Conservation (phyloP, 2,113 vertebrate species). For the Neodon shergylaensis region DNA sequence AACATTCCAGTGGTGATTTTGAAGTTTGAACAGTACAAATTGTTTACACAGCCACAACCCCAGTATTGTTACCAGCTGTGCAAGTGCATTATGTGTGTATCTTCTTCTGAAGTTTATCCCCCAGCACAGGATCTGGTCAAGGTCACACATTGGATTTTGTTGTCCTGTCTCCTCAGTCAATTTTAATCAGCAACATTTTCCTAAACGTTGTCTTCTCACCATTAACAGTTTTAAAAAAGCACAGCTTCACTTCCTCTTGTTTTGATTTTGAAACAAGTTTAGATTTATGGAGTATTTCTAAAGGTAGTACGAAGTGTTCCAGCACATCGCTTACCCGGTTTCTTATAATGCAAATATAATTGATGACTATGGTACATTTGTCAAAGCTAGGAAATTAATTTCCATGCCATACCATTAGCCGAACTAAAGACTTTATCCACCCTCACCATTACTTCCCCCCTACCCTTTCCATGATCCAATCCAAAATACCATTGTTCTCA, state of each 20-base stretch:
- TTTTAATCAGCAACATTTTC: not conserved
- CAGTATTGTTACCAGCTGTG: not conserved
- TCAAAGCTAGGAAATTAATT: not conserved
- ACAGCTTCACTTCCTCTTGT: not conserved
- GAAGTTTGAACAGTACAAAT: not conserved
- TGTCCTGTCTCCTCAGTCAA: not conserved
- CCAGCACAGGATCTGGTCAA: not conserved
- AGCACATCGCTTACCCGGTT: not conserved
- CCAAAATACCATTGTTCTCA: not conserved
- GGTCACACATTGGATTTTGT: not conserved
- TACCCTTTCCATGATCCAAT: not conserved
- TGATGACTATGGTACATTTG: not conserved
- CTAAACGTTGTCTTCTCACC: not conserved
- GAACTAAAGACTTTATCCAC: not conserved
- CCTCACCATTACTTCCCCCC: not conserved
- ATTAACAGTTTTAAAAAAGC: not conserved
- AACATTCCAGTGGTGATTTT: not conserved
- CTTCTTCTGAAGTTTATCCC: not conserved
- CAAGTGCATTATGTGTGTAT: not conserved
- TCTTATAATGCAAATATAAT: not conserved
- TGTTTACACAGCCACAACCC: not conserved
- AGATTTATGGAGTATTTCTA: not conserved
- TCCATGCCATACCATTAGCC: not conserved
- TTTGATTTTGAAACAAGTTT: slow-evolving; percentile 18
- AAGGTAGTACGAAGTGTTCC: not conserved